phyloP scores from a whole-genome alignment of 2,113 vertebrate genomes.

The Poecilia latipinna region DNA sequence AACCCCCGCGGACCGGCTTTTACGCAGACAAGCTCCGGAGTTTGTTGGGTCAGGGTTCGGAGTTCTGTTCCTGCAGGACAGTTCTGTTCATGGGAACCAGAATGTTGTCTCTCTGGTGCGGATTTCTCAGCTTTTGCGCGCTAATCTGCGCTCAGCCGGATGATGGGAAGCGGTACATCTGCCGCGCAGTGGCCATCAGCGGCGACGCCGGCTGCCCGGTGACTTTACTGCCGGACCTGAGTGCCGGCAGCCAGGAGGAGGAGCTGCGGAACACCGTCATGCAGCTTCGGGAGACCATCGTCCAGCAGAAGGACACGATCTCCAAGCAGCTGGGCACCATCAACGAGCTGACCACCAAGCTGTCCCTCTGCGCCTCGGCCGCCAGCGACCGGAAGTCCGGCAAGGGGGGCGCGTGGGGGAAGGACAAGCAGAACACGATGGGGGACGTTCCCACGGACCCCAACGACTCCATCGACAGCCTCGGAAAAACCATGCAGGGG shows the following conservation, averaged over 20 bases:
- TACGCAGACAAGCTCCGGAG: slow-evolving; percentile 42
- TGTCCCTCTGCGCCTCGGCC: slow-evolving; percentile 87
- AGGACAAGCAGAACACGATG: slow-evolving; percentile 90
- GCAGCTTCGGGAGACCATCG: slow-evolving; percentile 93
- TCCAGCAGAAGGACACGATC: slow-evolving; percentile 94
- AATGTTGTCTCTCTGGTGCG: slow-evolving; percentile 77
- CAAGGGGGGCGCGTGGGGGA: slow-evolving; percentile 78
- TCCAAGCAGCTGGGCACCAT: slow-evolving; percentile 90
- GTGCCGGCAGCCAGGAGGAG: slow-evolving; percentile 83
- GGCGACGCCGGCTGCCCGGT: slow-evolving; percentile 84
- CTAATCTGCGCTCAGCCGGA: slow-evolving; percentile 73
- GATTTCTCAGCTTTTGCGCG: slow-evolving; percentile 73
- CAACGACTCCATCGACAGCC: slow-evolving; percentile 88
- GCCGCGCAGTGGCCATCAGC: slow-evolving; percentile 86
- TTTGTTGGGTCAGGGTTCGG: background rate
- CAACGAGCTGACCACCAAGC: slow-evolving; percentile 91
- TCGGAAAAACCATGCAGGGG: slow-evolving; percentile 92
- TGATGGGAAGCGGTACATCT: slow-evolving; percentile 88
- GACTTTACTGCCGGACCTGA: slow-evolving; percentile 81
- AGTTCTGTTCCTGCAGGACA: background rate
- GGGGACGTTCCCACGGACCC: slow-evolving; percentile 94
- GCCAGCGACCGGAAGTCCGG: slow-evolving; percentile 74
- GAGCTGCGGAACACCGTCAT: slow-evolving; percentile 90
- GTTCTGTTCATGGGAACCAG: background rate
- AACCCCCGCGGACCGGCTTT: slow-evolving; percentile 18